Percentiles rank a stretch among this genome's conserved stretches.
Evolutionary conservation across 2,797 vertebrate species (phyloP).

Genomic region (Chiroxiphia lanceolata): DNA sequence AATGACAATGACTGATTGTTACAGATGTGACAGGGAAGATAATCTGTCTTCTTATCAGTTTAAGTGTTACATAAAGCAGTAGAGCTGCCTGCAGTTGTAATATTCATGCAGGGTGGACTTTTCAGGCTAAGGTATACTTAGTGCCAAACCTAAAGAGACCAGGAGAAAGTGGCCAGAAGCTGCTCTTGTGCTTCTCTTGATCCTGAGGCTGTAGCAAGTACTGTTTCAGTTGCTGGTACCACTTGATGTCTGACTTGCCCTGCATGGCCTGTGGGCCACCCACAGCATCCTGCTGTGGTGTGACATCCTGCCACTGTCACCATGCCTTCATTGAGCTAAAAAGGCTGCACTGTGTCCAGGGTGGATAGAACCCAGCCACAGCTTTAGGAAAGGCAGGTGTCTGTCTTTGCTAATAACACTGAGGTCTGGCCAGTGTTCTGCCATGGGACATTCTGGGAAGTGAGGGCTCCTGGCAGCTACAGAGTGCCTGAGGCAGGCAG

Average conservation of each 20-base stretch:
- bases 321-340: not conserved
- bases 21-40: not conserved
- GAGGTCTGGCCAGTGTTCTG: not conserved
- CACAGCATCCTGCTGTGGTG: not conserved
- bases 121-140: not conserved
- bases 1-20: not conserved
- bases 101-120: not conserved
- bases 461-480: not conserved
- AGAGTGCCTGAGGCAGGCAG: not conserved
- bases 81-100: not conserved
- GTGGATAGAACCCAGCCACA: not conserved
- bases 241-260: not conserved
- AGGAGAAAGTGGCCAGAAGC: not conserved
- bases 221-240: not conserved
- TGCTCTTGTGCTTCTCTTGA: not conserved
- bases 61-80: not conserved
- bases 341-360: not conserved
- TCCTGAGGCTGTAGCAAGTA: not conserved
- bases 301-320: not conserved
- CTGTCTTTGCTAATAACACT: accelerated
- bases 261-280: not conserved
- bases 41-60: not conserved
- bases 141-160: not conserved
- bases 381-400: not conserved
- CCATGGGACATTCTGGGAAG: not conserved